Evolutionary conservation across 2,888 invertebrate genomes (phyloP), one percentile per base, ranked within the genome.

Genomic region (Rosalia funebris): DNA sequence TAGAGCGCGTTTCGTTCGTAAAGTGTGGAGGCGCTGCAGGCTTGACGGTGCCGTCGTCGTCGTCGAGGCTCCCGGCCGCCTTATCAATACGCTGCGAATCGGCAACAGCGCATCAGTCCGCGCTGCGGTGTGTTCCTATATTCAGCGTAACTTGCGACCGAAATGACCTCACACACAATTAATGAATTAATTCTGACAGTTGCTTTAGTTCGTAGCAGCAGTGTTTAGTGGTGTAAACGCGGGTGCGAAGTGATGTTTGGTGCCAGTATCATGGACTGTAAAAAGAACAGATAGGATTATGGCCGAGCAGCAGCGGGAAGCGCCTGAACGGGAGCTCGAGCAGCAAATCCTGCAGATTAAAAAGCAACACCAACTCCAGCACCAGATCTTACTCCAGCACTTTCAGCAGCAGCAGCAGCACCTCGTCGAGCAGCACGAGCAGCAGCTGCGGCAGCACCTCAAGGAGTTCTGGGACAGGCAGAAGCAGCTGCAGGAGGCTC

Each of bases 401-500:
- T 96, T 93, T 84, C 94, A 95, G 82, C 93, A 92, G 76, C 94
- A 95, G 81, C 91, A 93, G 75, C 92, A 95, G 79, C 93, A 95
- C 83, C 85, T 96, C 63, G 93, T 93, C 70, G 90, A 94, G 81
- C 90, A 95, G 79, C 95, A 96, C 82, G 93, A 95, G 82, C 90
- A 93, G 77, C 94, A 95, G 82, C 85, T 95, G 74, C 87, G 91
- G 82, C 93, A 93, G 80, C 93, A 94, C 82, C 87, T 94, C 78
- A 93, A 94, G 84, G 89, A 95, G 89, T 87, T 94, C 81, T 93
- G 95, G 90, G 95, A 96, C 82, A 92, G 95, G 82, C 92, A 93
- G 83, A 92, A 92, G 79, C 92, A 93, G 79, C 85, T 91, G 72
- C 88, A 91, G 81, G 85, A 86, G 74, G 81, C 85, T 63, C 86